Evolutionary conservation across 2,797 vertebrate genomes (phyloP), one percentile per base, ranked within the genome.

Genomic region (Typhlichthys subterraneus): DNA sequence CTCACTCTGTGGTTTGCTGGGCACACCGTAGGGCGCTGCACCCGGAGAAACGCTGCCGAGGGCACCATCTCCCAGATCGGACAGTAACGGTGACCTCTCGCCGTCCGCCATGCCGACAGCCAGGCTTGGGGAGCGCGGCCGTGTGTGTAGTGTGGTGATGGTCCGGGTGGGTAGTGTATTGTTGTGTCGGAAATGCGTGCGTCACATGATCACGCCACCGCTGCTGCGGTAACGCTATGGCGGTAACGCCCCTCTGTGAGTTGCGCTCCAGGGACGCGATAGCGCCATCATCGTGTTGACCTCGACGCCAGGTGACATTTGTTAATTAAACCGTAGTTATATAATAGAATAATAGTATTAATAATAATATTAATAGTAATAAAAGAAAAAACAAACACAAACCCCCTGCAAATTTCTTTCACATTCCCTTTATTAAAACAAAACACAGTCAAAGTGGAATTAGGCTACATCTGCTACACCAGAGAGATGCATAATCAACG

Each of bases 71-170:
- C 94, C 92, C 56, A 94, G 83, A 63, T 96, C 96, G 12, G 94
- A 94, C 46, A 97, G 92, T 65, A 97, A 82, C 75, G 96, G 95
- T 71, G 96, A 97, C 78, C 95, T 94, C 91, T 97, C 96, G 70
- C 96, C 95, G 85, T 97, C 95, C 86, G 95, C 94, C 93, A 96
- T 95, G 83, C 84, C 91, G 88, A 90, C 65, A 90, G 80, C 75
- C 60, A 87, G 83, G 80, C 81, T 84, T 72, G 73, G 65, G 73
- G 64, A 52, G 67, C n/a, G 9, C 49, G 15, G 45, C n/a, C n/a
- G 15, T 55, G 64, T 53, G 57, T 59, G 59, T 50, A 72, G 75
- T 66, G 73, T 59, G 74, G 76, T 61, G 72, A 63, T 47, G 57
- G 66, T 59, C 49, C 81, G 78, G 70, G 75, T 78, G 67, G 51